Evolutionary conservation across 2,888 invertebrate species (phyloP).

Genomic region (Tanytarsus gracilentus): DNA sequence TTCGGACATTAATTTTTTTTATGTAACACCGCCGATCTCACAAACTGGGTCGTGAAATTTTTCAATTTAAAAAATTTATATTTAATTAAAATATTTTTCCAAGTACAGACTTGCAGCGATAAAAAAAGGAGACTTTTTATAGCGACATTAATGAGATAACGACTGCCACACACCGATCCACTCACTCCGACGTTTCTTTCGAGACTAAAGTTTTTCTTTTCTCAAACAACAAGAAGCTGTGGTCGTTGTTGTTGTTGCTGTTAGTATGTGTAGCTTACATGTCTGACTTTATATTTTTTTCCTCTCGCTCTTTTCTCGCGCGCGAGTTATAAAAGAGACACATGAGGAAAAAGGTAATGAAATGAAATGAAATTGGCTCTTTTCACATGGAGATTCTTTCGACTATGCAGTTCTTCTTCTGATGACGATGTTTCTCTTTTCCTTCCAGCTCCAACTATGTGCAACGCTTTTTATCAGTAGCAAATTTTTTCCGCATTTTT

Average conservation of each 20-base stretch:
- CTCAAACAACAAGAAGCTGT: constrained; percentile 6
- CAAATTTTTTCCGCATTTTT: too few relatives aligned
- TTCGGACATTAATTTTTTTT: constrained; percentile 1
- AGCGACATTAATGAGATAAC: too few relatives aligned
- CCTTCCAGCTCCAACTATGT: not conserved
- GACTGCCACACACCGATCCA: too few relatives aligned
- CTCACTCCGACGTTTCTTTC: constrained; percentile 26
- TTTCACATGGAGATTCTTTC: not conserved
- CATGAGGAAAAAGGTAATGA: too few relatives aligned
- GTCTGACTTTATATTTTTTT: constrained; percentile 9
- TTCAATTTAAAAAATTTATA: not conserved
- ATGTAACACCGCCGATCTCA: constrained; percentile 8
- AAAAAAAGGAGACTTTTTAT: too few relatives aligned
- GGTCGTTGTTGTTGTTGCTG: not conserved
- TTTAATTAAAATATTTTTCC: too few relatives aligned
- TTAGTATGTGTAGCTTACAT: not conserved
- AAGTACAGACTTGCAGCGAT: too few relatives aligned
- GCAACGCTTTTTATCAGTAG: too few relatives aligned
- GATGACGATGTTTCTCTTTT: not conserved
- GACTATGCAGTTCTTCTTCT: not conserved
- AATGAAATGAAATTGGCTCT: constrained; percentile 18
- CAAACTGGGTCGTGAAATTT: constrained; percentile 3
- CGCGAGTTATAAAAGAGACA: not conserved
- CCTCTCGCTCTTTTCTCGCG: not conserved
- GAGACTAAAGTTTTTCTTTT: constrained; percentile 18